Conservation (phyloP, 2,888 invertebrate genomes). For the Melangyna quadrimaculata region DNA sequence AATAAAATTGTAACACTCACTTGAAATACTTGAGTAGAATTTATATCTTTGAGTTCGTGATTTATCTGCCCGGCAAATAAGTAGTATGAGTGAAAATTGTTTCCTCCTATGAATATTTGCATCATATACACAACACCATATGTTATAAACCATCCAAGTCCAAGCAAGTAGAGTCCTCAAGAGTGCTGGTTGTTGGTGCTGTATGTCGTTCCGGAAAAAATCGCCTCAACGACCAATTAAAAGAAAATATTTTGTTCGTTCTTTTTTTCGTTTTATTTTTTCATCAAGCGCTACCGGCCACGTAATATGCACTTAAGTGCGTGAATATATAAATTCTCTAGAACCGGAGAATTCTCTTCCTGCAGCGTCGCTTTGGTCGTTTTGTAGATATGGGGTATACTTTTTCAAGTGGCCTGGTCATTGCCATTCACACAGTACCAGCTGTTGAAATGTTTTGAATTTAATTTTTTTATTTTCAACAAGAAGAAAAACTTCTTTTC, state of each 20-base stretch:
- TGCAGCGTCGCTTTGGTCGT: slow-evolving; percentile 25
- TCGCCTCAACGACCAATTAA: slow-evolving; percentile 48
- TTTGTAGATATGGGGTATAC: slow-evolving; percentile 22
- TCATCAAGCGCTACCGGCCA: slow-evolving; percentile 39
- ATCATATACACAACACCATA: background rate
- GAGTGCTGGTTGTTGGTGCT: background rate
- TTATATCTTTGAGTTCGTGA: slow-evolving; percentile 66
- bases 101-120: slow-evolving; percentile 5
- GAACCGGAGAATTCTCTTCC: slow-evolving; percentile 5
- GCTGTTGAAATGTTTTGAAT: slow-evolving; percentile 43
- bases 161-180: background rate
- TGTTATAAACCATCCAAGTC: background rate
- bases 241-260: background rate
- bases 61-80: slow-evolving; percentile 59
- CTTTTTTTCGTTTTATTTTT: background rate
- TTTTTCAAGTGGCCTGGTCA: slow-evolving; percentile 55
- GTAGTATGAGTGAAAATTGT: slow-evolving; percentile 11
- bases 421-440: slow-evolving; percentile 35
- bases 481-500: background rate
- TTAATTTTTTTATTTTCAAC: slow-evolving; percentile 4
- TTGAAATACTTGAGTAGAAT: slow-evolving; percentile 66
- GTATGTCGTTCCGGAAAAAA: slow-evolving; percentile 26
- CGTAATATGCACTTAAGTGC: slow-evolving; percentile 45
- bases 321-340: slow-evolving; percentile 31
- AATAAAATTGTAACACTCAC: slow-evolving; percentile 71